Percentiles rank a stretch among this genome's conserved stretches.
These are phyloP conservation scores for Pissodes strobi DNA, from an alignment of 1,140 invertebrate species.

Conservation along the genomic window DNA sequence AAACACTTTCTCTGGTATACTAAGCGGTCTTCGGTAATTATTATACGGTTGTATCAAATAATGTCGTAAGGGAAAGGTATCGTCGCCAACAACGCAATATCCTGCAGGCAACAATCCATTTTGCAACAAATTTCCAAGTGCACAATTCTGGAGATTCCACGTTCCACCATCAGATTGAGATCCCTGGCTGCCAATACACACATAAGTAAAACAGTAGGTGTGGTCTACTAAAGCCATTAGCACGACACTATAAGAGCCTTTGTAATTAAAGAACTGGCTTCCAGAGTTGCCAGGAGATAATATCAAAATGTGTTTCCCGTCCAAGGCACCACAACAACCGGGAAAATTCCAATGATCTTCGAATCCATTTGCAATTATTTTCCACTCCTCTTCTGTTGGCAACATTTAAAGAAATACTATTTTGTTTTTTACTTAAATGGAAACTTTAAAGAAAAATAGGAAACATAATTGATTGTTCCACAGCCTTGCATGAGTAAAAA, in stretches of 20 bases:
- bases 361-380: not conserved
- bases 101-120: too few species aligned
- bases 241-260: too few species aligned
- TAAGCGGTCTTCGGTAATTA: not conserved
- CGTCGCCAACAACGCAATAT: too few species aligned
- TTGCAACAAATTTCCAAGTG: not conserved
- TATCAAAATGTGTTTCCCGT: too few species aligned
- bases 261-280: not conserved
- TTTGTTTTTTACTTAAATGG: too few species aligned
- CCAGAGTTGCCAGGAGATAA: not conserved
- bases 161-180: too few species aligned
- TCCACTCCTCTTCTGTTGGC: constrained; percentile 1
- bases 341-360: not conserved
- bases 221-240: not conserved
- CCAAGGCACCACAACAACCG: not conserved
- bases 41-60: not conserved
- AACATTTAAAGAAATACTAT: too few species aligned
- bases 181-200: not conserved
- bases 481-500: too few species aligned
- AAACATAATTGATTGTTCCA: too few species aligned
- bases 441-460: too few species aligned
- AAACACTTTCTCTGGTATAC: not conserved
- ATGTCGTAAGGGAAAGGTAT: not conserved
- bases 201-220: not conserved
- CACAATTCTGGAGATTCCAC: too few species aligned